Evolutionary conservation across 1,140 invertebrate genomes (phyloP), one percentile per base, ranked within the genome.

Genomic region (Copidosoma floridanum): DNA sequence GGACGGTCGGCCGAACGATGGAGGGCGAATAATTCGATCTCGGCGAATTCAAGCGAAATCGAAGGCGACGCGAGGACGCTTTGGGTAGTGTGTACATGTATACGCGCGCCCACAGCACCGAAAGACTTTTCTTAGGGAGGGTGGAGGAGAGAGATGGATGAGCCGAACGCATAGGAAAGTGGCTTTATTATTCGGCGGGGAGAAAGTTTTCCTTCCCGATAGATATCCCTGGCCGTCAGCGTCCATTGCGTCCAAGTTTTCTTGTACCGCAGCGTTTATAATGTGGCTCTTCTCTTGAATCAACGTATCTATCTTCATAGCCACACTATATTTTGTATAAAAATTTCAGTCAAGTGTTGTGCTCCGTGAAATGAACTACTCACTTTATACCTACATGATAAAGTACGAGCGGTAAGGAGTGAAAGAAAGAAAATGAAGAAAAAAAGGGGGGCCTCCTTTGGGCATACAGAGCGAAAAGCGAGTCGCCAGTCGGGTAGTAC

Each of bases 21-120:
- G n/a, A n/a, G n/a, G 65, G 52, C 68, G 69, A 75, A 73, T 73
- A 73, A 72, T 71, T 75, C 64, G 68, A 68, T 67, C 59, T 64
- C 48, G 67, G 63, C 65, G 57, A 65, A 60, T 60, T 66, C 64
- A 64, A 64, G 65, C 65, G 58, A 65, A 61, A 65, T 68, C 64
- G 66, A 64, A 65, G 38, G n/a, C 21, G 54, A 54, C 43, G 59
- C 53, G 35, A 18, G 29, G 54, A 54, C 43, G 59, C 53, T 24
- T 16, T 21, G 54, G 48, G 20, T 53, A 35, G 35, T 40, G 23
- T 23, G 35, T 21, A 24, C 38, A 18, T 21, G 21, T 26, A 35
- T 14, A 27, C 24, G n/a, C 43, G 23, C 43, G 18, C 37, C 21
- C 35, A 18, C 35, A 27, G 37, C n/a, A n/a, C n/a, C n/a, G n/a